Evolutionary conservation across 2,797 vertebrate genomes (phyloP).

Genomic region (Semaprochilodus insignis): DNA sequence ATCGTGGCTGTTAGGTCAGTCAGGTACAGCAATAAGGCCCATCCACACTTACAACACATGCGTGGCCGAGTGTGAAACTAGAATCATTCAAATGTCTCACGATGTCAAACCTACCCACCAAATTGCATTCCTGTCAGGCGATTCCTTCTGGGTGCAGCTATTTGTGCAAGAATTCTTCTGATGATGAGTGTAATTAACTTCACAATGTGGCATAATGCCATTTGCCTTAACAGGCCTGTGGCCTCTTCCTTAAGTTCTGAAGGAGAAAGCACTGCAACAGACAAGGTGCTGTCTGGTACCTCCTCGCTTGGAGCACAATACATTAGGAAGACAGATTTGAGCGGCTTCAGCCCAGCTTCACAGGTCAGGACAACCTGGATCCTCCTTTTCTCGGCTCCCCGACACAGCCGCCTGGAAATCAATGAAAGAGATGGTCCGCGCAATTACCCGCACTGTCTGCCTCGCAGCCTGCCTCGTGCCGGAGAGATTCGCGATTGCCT

Average conservation of each 20-base stretch:
- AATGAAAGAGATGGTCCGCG: constrained; percentile 67
- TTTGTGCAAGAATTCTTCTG: too few species aligned
- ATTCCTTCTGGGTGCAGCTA: too few species aligned
- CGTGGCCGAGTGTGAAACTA: too few species aligned
- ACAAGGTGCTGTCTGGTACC: constrained; percentile 31
- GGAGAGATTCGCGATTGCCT: constrained; percentile 12
- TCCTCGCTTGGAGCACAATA: constrained; percentile 39
- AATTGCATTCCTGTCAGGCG: too few species aligned
- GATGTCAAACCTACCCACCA: too few species aligned
- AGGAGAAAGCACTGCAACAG: constrained; percentile 58
- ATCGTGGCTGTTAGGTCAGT: too few species aligned
- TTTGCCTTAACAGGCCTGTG: background rate
- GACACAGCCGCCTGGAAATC: constrained; percentile 74
- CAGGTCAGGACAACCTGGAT: constrained; percentile 60
- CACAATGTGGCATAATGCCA: background rate
- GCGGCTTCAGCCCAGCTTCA: constrained; percentile 48
- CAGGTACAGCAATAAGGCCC: too few species aligned
- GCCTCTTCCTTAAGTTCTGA: background rate
- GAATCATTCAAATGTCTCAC: too few species aligned
- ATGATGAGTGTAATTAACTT: constrained; percentile 14
- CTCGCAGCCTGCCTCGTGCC: background rate
- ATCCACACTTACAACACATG: too few species aligned
- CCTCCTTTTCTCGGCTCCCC: constrained; percentile 65
- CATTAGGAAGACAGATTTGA: constrained; percentile 70
- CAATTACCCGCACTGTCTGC: constrained; percentile 70